These are phyloP conservation scores for Cyrtorhinus lividipennis DNA, from an alignment of 1,140 invertebrate genomes.

Conservation along the genomic window DNA sequence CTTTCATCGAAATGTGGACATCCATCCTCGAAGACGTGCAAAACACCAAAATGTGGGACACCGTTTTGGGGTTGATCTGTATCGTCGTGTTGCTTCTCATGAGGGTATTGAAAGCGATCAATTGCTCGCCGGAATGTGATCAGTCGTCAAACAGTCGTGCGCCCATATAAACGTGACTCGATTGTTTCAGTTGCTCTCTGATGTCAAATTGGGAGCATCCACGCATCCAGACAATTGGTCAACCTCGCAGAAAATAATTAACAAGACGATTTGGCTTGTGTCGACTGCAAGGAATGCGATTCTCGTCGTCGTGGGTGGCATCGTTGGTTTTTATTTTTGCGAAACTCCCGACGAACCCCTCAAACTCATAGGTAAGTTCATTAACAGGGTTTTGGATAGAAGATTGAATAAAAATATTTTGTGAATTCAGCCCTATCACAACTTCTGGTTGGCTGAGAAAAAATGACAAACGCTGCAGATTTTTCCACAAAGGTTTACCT, in stretches of 20 bases:
- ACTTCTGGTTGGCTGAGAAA: too few species aligned
- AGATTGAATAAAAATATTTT: too few species aligned
- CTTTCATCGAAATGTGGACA: conserved; percentile 55
- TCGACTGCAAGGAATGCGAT: conserved; percentile 36
- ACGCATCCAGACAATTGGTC: conserved; percentile 34
- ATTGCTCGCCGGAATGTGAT: too few species aligned
- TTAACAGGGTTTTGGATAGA: too few species aligned
- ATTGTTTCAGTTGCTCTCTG: conserved; percentile 36
- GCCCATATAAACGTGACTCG: background rate
- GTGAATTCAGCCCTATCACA: too few species aligned
- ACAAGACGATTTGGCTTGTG: conserved; percentile 37
- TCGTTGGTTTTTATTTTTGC: conserved; percentile 26
- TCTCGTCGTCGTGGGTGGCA: conserved; percentile 32
- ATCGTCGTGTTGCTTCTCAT: conserved; percentile 53
- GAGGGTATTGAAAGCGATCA: conserved; percentile 34
- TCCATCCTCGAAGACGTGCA: conserved; percentile 46
- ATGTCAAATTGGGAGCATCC: conserved; percentile 38
- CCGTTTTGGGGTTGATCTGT: conserved; percentile 51
- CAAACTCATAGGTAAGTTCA: conserved; percentile 43
- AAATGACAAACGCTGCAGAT: too few species aligned
- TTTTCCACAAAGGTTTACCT: too few species aligned
- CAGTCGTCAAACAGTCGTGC: too few species aligned
- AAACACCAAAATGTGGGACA: conserved; percentile 46
- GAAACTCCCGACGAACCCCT: conserved; percentile 33
- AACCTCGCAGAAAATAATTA: conserved; percentile 30